Percentiles rank a stretch among this genome's conserved stretches.
Conservation (phyloP, 2,888 invertebrate species). For the Mythimna lalbum region DNA sequence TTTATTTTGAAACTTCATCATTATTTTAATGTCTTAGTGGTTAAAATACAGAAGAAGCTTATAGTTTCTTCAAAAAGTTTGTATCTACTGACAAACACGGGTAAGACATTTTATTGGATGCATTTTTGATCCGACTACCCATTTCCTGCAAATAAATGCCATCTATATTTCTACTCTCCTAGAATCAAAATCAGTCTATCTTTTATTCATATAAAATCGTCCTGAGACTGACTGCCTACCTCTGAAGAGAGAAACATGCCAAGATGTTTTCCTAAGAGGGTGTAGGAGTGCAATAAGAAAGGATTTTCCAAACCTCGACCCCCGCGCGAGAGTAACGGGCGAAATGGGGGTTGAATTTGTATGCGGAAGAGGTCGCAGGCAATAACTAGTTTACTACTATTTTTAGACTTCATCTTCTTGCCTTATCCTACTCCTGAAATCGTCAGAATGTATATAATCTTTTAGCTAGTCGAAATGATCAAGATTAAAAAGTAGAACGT, state of each 20-base stretch:
- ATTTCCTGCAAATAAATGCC: background rate
- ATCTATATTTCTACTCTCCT: background rate
- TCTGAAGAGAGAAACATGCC: conserved; percentile 1
- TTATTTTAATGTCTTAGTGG: background rate
- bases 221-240: background rate
- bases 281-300: conserved; percentile 22
- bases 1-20: background rate
- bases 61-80: background rate
- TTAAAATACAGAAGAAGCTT: too few species aligned
- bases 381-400: conserved; percentile 1
- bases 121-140: background rate
- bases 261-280: conserved; percentile 9
- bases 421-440: background rate
- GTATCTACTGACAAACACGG: background rate
- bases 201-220: background rate
- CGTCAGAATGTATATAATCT: background rate
- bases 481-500: conserved; percentile 37
- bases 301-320: conserved; percentile 37
- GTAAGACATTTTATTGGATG: background rate
- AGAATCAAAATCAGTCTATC: background rate
- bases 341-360: conserved; percentile 16
- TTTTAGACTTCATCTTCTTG: background rate
- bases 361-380: conserved; percentile 19
- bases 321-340: conserved; percentile 10
- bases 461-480: conserved; percentile 1